These are phyloP conservation scores for Bunonema sp. DNA, from an alignment of 2,888 invertebrate species.

Conservation along the genomic window DNA sequence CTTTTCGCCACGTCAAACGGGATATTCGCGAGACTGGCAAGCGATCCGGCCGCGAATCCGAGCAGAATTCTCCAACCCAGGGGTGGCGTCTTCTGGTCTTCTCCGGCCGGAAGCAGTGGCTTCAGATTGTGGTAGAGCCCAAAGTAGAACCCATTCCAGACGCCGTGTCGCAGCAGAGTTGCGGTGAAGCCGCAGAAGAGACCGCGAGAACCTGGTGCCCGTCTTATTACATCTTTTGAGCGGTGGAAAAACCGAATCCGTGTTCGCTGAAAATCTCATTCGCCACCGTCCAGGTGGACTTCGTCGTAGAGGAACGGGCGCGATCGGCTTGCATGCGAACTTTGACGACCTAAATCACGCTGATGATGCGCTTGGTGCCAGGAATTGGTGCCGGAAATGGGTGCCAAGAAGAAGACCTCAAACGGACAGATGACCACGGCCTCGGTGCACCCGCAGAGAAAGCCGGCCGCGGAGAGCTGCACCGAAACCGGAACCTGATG, in stretches of 20 bases:
- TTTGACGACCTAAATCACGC: constrained; percentile 89
- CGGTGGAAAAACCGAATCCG: constrained; percentile 72
- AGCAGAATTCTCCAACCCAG: constrained; percentile 54
- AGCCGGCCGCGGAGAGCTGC: constrained; percentile 72
- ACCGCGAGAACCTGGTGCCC: too few species aligned
- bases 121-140: constrained; percentile 84
- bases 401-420: too few species aligned
- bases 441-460: constrained; percentile 73
- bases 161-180: constrained; percentile 72
- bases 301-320: too few species aligned
- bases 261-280: constrained; percentile 61
- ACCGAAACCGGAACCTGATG: constrained; percentile 53
- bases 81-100: constrained; percentile 36
- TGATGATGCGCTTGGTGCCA: constrained; percentile 75
- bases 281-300: constrained; percentile 65
- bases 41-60: constrained; percentile 70
- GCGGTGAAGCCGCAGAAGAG: constrained; percentile 74
- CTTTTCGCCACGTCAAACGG: constrained; percentile 92
- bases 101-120: constrained; percentile 49
- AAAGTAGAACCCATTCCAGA: constrained; percentile 83
- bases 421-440: constrained; percentile 79
- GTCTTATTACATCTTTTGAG: too few species aligned
- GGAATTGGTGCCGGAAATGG: constrained; percentile 60
- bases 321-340: constrained; percentile 50
- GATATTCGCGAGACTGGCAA: constrained; percentile 74